Evolutionary conservation across 2,888 invertebrate species (phyloP).

Genomic region (Trissolcus brochymenae): DNA sequence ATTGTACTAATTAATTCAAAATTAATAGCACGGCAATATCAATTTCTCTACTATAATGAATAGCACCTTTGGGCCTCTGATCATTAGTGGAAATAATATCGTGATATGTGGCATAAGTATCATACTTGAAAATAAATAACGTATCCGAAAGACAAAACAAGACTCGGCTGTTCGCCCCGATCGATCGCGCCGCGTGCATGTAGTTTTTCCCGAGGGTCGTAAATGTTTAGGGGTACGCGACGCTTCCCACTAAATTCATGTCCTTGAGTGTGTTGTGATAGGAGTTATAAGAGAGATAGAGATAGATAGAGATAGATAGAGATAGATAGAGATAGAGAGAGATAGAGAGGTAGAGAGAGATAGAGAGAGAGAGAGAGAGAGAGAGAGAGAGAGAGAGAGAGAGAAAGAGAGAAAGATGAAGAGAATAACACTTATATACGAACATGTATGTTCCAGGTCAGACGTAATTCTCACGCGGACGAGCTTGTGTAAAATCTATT

Average conservation of each 20-base stretch:
- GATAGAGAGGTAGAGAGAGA: conserved; percentile 31
- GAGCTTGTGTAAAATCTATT: not conserved
- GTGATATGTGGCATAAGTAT: not conserved
- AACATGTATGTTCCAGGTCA: conserved; percentile 26
- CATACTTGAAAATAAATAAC: conserved; percentile 27
- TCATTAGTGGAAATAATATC: no score
- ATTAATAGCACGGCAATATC: no score
- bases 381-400: conserved; percentile 32
- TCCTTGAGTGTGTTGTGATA: conserved; percentile 45
- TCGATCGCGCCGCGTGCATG: conserved; percentile 34
- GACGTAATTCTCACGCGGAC: conserved; percentile 7
- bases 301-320: conserved; percentile 26
- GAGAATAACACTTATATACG: conserved; percentile 35
- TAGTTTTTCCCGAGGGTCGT: conserved; percentile 44
- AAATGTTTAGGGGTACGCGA: conserved; percentile 42
- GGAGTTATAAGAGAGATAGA: conserved; percentile 42
- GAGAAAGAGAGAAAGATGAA: conserved; percentile 29
- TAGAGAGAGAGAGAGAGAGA: conserved; percentile 21
- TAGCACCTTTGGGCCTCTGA: no score
- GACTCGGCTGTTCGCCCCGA: conserved; percentile 18
- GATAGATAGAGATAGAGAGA: conserved; percentile 26
- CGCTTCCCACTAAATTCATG: conserved; percentile 40
- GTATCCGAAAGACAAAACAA: conserved; percentile 18
- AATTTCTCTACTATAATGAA: no score
- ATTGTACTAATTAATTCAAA: no score